Evolutionary conservation across 2,797 vertebrate species (phyloP).

Genomic region (Pseudochirops cupreus): DNA sequence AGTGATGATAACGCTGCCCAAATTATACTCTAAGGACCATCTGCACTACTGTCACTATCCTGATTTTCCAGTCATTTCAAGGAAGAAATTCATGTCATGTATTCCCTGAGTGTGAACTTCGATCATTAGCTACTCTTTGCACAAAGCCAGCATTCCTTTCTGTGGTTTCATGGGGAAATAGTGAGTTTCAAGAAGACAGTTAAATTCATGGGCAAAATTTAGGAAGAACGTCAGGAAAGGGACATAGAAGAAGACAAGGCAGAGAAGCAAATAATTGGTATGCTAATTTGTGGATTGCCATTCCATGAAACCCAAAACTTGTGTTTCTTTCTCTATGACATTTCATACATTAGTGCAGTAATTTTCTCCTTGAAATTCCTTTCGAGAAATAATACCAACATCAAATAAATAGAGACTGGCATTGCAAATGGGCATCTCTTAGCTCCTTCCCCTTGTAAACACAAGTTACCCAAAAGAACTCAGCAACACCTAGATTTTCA

Average conservation of each 20-base stretch:
- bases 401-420: neutral
- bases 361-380: constrained; percentile 24
- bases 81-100: neutral
- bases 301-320: neutral
- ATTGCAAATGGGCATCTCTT: constrained; percentile 12
- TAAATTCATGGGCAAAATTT: neutral
- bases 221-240: neutral
- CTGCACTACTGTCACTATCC: neutral
- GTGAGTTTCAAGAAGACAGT: neutral
- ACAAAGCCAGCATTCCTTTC: neutral
- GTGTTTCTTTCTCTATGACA: neutral
- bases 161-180: neutral
- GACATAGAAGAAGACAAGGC: neutral
- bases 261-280: neutral
- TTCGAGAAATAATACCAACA: constrained; percentile 21
- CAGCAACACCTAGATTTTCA: constrained; percentile 19
- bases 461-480: neutral
- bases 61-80: constrained; percentile 1
- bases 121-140: neutral
- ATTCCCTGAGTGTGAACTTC: neutral
- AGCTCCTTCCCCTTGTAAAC: neutral
- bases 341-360: neutral
- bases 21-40: constrained; percentile 1
- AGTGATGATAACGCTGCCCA: neutral
- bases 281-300: neutral